phyloP scores from a whole-genome alignment of 2,888 invertebrate genomes.

The Ophonus ardosiacus region DNA sequence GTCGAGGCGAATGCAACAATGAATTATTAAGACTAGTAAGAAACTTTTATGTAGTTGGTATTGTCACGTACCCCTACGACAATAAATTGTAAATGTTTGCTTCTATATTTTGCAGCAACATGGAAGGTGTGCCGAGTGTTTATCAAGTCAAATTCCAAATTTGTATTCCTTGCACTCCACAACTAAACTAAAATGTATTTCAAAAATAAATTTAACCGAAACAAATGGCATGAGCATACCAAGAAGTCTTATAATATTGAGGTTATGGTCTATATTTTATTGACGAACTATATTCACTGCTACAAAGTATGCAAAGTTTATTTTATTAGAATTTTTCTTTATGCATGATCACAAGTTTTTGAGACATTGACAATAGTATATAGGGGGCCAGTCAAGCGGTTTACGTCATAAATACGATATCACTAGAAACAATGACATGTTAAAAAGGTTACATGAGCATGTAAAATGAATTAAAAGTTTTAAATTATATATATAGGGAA shows the following conservation, averaged over 20 bases:
- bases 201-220: conserved; percentile 3
- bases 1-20: neutral
- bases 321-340: neutral
- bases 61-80: conserved; percentile 34
- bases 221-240: neutral
- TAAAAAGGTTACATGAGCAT: too few relatives aligned
- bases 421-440: too few relatives aligned
- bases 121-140: conserved; percentile 12
- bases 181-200: conserved; percentile 1
- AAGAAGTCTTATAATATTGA: conserved; percentile 2
- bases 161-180: conserved; percentile 12
- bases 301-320: neutral
- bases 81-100: conserved; percentile 20
- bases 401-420: too few relatives aligned
- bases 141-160: conserved; percentile 13
- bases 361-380: too few relatives aligned
- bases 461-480: too few relatives aligned
- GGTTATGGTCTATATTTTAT: neutral
- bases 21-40: conserved; percentile 3
- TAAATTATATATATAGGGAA: too few relatives aligned
- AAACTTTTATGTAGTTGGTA: conserved; percentile 22
- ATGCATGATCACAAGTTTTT: too few relatives aligned
- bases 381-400: too few relatives aligned
- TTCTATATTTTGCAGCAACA: conserved; percentile 12
- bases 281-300: neutral